Base-by-base conservation (phyloP, 1,140 invertebrate genomes). In the Formica selysi region DNA sequence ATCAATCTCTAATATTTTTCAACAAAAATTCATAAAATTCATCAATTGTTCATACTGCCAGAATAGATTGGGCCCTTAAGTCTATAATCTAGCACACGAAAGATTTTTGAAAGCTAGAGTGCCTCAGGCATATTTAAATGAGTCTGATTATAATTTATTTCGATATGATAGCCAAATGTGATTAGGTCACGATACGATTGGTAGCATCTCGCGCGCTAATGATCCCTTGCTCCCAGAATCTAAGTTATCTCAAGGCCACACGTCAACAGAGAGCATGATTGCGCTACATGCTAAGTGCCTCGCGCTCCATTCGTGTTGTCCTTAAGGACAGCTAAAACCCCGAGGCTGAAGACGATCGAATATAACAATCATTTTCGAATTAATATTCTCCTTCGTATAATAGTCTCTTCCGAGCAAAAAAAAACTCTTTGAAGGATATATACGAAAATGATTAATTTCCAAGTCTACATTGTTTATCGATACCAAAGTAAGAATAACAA, bases 231-330 rank as follows among this genome's bases (percentile, higher is more conserved):
- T 86, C 32, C 8, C 26, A 62, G 59, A 62, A 54, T 70, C 22
- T 8, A 81, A 70, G 57, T 83, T 85, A 61, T 73, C 19, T 32
- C 78, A 57, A 86, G 78, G 78, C 54, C 76, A 68, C 13, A 41
- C 38, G 62, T 64, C 57, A 41, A 19, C 48, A 19, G 36, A 36
- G 22, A 61, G n/a, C 48, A 57, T 61, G 44, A 68, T 59, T 41
- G 38, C 16, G 38, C 10, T 81, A 74, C 41, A 38, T 61, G 36
- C 48, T 57, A 54, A 68, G 51, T 79, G 48, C 26, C 22, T 79
- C n/a, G 32, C 22, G 36, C 29, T 51, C 54, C 41, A 11, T 41
- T 51, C 71, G 61, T 61, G 68, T 48, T 51, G 48, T 51, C 48
- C 48, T 51, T 51, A 51, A 36, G 22, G 73, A 67, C 36, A 80